A percentile compares a stretch with the other conserved stretches of the same genome.
These are phyloP conservation scores for Shargacucullia verbasci DNA, from an alignment of 2,888 invertebrate genomes.

Conservation along the genomic window DNA sequence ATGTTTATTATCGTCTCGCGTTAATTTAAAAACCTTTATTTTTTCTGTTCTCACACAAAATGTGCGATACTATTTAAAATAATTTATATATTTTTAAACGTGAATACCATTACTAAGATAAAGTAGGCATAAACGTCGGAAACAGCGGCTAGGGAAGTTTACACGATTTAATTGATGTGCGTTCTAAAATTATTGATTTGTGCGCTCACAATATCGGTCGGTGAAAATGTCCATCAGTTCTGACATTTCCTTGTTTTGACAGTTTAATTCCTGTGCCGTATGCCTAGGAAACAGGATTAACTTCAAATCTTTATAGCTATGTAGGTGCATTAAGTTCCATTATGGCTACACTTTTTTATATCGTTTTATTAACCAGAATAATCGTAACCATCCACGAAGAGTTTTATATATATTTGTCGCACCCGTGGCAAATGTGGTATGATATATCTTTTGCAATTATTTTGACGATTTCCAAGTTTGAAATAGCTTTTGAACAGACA, in stretches of 20 bases:
- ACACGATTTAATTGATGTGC: slow-evolving; percentile 23
- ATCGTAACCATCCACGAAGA: too few species aligned
- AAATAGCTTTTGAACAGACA: too few species aligned
- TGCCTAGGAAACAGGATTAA: slow-evolving; percentile 6
- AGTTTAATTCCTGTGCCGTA: slow-evolving; percentile 55
- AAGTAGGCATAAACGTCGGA: slow-evolving; percentile 44
- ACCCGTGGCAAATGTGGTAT: too few species aligned
- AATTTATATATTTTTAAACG: slow-evolving; percentile 30
- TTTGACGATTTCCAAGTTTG: too few species aligned
- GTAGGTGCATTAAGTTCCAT: background rate
- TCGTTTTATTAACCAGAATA: too few species aligned
- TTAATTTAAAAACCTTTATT: too few species aligned
- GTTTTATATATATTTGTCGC: too few species aligned
- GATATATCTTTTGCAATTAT: too few species aligned
- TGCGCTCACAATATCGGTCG: slow-evolving; percentile 25
- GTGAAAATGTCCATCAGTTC: slow-evolving; percentile 50
- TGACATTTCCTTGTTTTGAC: slow-evolving; percentile 66
- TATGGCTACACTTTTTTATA: too few species aligned
- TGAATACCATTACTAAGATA: slow-evolving; percentile 38
- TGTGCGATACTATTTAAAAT: slow-evolving; percentile 29
- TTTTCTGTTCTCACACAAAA: slow-evolving; percentile 31
- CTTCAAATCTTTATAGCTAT: background rate
- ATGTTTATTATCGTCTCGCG: slow-evolving; percentile 28
- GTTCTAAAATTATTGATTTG: slow-evolving; percentile 36
- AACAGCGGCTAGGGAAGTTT: slow-evolving; percentile 44